Conservation (phyloP, 2,888 invertebrate species). For the Xylophagus ater region DNA sequence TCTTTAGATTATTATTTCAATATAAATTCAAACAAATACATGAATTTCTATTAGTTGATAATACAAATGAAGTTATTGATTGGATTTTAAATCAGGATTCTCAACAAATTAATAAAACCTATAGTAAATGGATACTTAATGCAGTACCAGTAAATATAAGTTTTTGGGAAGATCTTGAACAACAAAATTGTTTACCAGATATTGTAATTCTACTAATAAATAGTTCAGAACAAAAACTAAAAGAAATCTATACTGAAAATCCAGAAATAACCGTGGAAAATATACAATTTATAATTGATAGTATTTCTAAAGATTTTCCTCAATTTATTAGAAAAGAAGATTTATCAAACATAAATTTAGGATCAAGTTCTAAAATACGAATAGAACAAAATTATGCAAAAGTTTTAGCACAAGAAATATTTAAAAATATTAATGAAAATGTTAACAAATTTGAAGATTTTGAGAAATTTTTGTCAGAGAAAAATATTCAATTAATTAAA, state of each 20-base stretch:
- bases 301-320: too few species aligned
- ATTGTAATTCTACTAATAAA: conserved; percentile 46
- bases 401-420: conserved; percentile 26
- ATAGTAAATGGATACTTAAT: conserved; percentile 51
- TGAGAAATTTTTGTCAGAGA: conserved; percentile 21
- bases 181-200: conserved; percentile 43
- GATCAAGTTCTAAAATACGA: too few species aligned
- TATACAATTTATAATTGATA: too few species aligned
- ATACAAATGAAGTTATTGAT: too few species aligned
- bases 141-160: conserved; percentile 44
- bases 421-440: background rate
- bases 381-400: background rate
- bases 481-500: conserved; percentile 18
- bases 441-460: conserved; percentile 20
- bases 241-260: conserved; percentile 8
- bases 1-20: too few species aligned
- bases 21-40: too few species aligned
- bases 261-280: too few species aligned
- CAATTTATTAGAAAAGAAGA: too few species aligned
- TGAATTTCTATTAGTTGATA: too few species aligned
- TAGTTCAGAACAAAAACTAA: conserved; percentile 19
- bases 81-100: conserved; percentile 1
- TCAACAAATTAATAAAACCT: conserved; percentile 15
- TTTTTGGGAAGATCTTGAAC: conserved; percentile 40
- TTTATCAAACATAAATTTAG: too few species aligned